Percentiles rank a stretch among this genome's conserved stretches.
These are phyloP conservation scores for Xiphophorus couchianus DNA, from an alignment of 2,113 vertebrate species.

Conservation along the genomic window DNA sequence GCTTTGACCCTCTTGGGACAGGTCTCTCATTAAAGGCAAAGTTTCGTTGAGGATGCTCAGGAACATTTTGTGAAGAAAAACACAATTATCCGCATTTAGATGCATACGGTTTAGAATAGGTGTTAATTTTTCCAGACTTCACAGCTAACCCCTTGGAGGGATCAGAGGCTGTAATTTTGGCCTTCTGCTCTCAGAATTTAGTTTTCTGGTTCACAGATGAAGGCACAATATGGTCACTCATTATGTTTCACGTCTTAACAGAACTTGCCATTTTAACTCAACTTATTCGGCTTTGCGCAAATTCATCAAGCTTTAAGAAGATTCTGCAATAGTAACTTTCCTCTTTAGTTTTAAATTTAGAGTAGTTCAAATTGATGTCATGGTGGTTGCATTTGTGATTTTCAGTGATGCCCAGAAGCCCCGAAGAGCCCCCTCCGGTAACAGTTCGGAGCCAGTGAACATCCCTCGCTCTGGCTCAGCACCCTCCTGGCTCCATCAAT, in stretches of 20 bases:
- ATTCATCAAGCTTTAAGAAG: not conserved
- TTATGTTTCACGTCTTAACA: not conserved
- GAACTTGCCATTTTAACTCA: not conserved
- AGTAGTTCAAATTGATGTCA: conserved; percentile 27
- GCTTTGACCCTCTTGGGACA: conserved; percentile 77
- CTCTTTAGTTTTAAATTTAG: conserved; percentile 8
- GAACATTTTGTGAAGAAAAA: conserved; percentile 57
- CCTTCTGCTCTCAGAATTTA: conserved; percentile 54
- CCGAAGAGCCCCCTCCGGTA: conserved; percentile 54
- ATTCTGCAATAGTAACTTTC: conserved; percentile 6
- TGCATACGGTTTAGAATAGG: conserved; percentile 47
- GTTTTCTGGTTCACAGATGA: conserved; percentile 40
- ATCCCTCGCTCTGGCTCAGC: conserved; percentile 53
- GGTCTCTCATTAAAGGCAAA: conserved; percentile 79
- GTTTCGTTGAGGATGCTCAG: conserved; percentile 52
- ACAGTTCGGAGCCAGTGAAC: conserved; percentile 69
- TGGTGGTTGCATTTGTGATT: conserved; percentile 60
- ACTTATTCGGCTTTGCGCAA: not conserved
- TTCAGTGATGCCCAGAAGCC: conserved; percentile 46
- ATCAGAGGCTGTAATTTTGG: conserved; percentile 23
- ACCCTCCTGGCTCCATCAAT: conserved; percentile 73
- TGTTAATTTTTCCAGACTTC: conserved; percentile 33
- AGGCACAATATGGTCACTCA: not conserved
- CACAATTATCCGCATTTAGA: conserved; percentile 71
- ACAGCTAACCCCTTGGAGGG: conserved; percentile 40